Conservation (phyloP, 2,797 vertebrate genomes). For the Brachymystax lenok region DNA sequence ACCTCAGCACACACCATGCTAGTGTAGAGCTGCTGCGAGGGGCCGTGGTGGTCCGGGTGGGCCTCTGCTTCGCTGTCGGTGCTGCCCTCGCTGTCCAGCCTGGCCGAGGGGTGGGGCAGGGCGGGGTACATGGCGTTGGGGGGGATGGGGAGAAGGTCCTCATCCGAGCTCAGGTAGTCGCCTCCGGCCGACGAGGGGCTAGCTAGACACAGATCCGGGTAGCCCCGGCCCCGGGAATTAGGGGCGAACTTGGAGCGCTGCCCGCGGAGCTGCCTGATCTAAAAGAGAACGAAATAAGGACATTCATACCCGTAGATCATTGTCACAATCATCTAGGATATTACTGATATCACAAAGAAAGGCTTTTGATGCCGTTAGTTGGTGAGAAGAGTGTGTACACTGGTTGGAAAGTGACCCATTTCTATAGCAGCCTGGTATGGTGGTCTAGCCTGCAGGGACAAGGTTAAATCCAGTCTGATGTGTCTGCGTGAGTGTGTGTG, state of each 20-base stretch:
- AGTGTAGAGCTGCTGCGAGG: conserved; percentile 69
- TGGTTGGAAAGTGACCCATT: conserved; percentile 13
- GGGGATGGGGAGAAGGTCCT: conserved; percentile 88
- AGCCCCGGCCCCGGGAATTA: conserved; percentile 72
- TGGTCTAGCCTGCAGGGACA: conserved; percentile 16
- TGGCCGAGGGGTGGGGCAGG: conserved; percentile 77
- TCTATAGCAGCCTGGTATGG: conserved; percentile 21
- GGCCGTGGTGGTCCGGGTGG: conserved; percentile 61
- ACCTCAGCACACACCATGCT: conserved; percentile 76
- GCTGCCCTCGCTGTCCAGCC: conserved; percentile 87
- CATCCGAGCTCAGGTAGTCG: conserved; percentile 93
- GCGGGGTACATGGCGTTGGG: conserved; percentile 80
- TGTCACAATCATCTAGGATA: not conserved
- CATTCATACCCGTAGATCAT: not conserved
- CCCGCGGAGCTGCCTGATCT: conserved; percentile 87
- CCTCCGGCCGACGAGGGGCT: conserved; percentile 84
- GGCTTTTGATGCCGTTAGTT: not conserved
- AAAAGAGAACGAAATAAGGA: conserved; percentile 30
- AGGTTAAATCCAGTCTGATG: conserved; percentile 14
- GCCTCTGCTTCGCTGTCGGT: conserved; percentile 87
- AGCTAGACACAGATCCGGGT: conserved; percentile 83
- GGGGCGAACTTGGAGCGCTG: conserved; percentile 76
- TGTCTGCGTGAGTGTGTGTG: not conserved
- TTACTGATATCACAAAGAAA: not conserved
- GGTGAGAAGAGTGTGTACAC: not conserved